These are phyloP conservation scores for Gracilinanus agilis DNA, from an alignment of 2,113 vertebrate species.

Conservation along the genomic window DNA sequence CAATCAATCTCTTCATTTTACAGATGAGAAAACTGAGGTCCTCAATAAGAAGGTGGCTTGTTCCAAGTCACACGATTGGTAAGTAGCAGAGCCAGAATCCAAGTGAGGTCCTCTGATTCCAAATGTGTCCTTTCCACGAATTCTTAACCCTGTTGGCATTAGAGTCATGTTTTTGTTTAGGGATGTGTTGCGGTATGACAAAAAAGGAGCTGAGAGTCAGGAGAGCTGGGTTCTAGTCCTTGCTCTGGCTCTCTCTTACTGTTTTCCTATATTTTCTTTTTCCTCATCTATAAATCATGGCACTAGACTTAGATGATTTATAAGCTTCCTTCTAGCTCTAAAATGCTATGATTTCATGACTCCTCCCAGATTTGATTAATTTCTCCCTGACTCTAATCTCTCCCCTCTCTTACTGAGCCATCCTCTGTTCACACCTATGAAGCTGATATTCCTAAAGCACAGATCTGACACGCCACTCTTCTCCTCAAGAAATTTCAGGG, in stretches of 20 bases:
- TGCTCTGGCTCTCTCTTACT: neutral
- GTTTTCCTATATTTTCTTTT: neutral
- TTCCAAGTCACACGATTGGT: fast-evolving
- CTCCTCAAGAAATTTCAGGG: neutral
- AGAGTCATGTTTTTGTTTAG: neutral
- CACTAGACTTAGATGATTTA: neutral
- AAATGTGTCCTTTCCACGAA: neutral
- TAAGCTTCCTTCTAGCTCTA: neutral
- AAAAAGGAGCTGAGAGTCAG: neutral
- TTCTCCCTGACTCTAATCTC: neutral
- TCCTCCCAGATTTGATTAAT: neutral
- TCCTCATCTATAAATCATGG: neutral
- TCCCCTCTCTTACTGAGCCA: neutral
- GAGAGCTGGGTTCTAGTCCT: neutral
- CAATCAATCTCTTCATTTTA: neutral
- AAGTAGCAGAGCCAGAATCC: neutral
- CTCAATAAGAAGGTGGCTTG: too few relatives aligned
- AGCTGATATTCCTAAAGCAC: neutral
- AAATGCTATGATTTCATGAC: neutral
- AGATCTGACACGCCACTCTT: neutral
- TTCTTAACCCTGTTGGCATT: neutral
- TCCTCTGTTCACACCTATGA: neutral
- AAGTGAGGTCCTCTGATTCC: neutral
- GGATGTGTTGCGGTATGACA: neutral
- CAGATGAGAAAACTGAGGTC: neutral